Base-by-base conservation (phyloP, 2,797 vertebrate genomes). In the Lithobates sylvaticus region DNA sequence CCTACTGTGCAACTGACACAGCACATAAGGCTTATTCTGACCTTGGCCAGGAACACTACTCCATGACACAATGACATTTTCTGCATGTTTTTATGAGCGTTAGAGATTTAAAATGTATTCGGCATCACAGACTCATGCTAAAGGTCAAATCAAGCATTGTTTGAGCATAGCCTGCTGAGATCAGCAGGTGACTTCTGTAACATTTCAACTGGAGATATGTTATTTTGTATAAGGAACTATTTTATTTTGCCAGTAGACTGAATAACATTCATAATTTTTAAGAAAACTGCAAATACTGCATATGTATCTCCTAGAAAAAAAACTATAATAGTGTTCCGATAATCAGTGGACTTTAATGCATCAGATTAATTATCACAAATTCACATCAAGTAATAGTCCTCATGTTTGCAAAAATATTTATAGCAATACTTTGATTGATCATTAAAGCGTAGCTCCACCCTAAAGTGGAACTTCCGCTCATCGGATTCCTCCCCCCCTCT, bases 11-110 rank as follows among this genome's bases (percentile, higher is more conserved):
- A 79, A 69, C 65, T 79, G 77, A 79, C 77, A 79, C 68, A 44
- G 27, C 65, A 69, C 77, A 69, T 42, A 68, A 79, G 77, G 77
- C 65, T 68, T 69, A 79, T 79, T 68, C 64, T 79, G 77, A 79
- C 77, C 77, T 79, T 79, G 77, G 65, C 64, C 68, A 29, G 65
- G 64, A 79, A 69, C 39, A 68, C 26, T 79, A 79, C 42, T 5
- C 26, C 65, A n/a, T 79, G 77, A 79, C 77, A 79, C 77, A 79
- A 68, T 79, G 77, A 79, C 77, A 79, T 79, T 79, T 79, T 79
- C 77, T 79, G 44, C 77, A 78, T 78, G 65, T 79, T 79, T 79
- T 79, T 79, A 47, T 68, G 61, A 69, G 77, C 29, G 65, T 50
- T 69, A 29, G 65, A 79, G 65, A 69, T 50, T 79, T 79, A 69